These are phyloP conservation scores for Leistus spinibarbis DNA, from an alignment of 2,888 invertebrate genomes.

Conservation along the genomic window DNA sequence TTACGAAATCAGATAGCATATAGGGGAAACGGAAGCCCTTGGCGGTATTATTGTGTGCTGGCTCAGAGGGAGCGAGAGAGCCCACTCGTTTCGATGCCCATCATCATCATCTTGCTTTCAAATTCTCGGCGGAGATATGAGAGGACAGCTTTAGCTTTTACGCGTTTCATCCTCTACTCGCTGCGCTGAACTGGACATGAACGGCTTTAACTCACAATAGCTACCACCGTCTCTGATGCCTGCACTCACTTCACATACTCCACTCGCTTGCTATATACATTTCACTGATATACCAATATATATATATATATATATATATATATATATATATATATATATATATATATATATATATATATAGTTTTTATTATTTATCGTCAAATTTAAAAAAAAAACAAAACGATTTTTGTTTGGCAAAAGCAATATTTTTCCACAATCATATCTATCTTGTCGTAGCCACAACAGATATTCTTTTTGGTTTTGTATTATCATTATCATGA, in stretches of 20 bases:
- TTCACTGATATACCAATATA: not conserved
- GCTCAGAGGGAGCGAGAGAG: not conserved
- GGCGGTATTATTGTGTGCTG: not conserved
- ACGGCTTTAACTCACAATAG: slow-evolving; percentile 30
- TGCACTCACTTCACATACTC: not conserved
- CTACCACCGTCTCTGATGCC: not conserved
- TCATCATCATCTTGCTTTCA: slow-evolving; percentile 31
- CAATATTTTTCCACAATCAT: no score
- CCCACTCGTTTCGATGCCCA: slow-evolving; percentile 20
- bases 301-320: no score
- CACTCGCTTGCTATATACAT: not conserved
- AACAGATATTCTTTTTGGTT: not conserved
- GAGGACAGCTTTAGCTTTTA: slow-evolving; percentile 36
- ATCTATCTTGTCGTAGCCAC: no score
- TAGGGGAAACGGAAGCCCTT: not conserved
- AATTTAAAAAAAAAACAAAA: no score
- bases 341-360: no score
- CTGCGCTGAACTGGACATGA: slow-evolving; percentile 19
- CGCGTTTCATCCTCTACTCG: slow-evolving; percentile 7
- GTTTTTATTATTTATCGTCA: no score
- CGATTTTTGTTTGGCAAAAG: no score
- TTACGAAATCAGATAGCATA: slow-evolving; percentile 15
- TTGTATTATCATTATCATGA: not conserved
- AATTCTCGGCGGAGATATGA: slow-evolving; percentile 28
- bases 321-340: no score